Base-by-base conservation (phyloP, 2,888 invertebrate genomes). In the Mythimna impura region DNA sequence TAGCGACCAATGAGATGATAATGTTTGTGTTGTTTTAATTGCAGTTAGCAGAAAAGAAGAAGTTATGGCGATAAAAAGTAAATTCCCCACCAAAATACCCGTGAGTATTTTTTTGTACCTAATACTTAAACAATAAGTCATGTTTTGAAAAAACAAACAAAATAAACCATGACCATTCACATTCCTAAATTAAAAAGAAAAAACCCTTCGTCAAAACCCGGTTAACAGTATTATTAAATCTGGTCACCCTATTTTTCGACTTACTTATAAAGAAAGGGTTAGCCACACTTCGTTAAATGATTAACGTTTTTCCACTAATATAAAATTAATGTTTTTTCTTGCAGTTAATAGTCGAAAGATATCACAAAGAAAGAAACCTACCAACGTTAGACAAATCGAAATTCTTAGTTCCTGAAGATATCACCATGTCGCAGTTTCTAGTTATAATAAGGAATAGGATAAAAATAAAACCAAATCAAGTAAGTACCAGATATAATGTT, bases 371-470 rank as follows among this genome's bases (percentile, higher is more conserved):
- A 93, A 97, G 97, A 85, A 97, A 96, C 82, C 95, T 99, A 76
- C 98, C 98, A 14, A 92, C 97, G 20, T 91, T 99, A 91, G 98
- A 98, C 91, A 99, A 98, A 95, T 97, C 97, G 0, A 99, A 99
- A 93, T 99, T 98, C 94, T 94, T 99, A 88, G 98, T 99, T 20
- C 99, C 99, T 3, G 98, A 98, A 96, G 98, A 98, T 91, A 97
- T 98, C 63, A 98, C 98, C 0, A 98, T 99, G 97, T 98, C 98
- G 65, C 98, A 99, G 93, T 98, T 99, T 90, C 96, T 98, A 86
- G 97, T 98, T 78, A 98, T 99, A 76, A 98, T 99, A 80, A 90
- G 96, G 78, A 96, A 95, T 90, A 93, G 95, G 85, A 95, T 96
- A 88, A 94, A 91, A 88, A 93, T 96, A 60, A 93, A 94, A 84